Evolutionary conservation across 2,797 vertebrate species (phyloP).

Genomic region (Carapus acus): DNA sequence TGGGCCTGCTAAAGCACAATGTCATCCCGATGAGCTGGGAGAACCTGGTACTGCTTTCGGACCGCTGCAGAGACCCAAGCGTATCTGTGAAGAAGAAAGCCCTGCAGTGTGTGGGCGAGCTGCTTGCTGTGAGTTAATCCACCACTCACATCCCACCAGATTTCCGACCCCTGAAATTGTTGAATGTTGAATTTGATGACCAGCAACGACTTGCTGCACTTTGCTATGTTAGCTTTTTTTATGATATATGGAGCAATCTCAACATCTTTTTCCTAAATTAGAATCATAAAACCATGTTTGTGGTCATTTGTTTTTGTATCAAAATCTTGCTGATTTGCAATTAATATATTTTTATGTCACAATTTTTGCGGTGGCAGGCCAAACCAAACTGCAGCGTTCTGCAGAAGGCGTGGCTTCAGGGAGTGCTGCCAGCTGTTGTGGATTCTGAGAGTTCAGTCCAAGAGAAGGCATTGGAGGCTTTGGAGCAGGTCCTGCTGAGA

Average conservation of each 20-base stretch:
- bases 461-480: constrained; percentile 84
- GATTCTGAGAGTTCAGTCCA: constrained; percentile 84
- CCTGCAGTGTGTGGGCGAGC: constrained; percentile 82
- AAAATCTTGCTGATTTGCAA: neutral
- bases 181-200: neutral
- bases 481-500: constrained; percentile 79
- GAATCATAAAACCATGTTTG: too few species aligned
- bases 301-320: too few species aligned
- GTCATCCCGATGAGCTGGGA: constrained; percentile 66
- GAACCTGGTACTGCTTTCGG: constrained; percentile 75
- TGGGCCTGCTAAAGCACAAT: constrained; percentile 79
- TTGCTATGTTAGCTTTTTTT: too few species aligned
- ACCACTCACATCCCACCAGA: neutral
- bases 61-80: constrained; percentile 85
- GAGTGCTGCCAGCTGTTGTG: constrained; percentile 79
- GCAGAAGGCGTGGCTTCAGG: constrained; percentile 84
- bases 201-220: too few species aligned
- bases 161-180: too few species aligned
- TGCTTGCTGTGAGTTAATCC: constrained; percentile 77
- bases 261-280: too few species aligned
- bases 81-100: constrained; percentile 91
- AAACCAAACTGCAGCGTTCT: constrained; percentile 65
- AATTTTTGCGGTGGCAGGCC: constrained; percentile 55
- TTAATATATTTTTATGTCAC: neutral
- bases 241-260: too few species aligned